Conservation (phyloP, 2,113 vertebrate species). For the Aegypius monachus region DNA sequence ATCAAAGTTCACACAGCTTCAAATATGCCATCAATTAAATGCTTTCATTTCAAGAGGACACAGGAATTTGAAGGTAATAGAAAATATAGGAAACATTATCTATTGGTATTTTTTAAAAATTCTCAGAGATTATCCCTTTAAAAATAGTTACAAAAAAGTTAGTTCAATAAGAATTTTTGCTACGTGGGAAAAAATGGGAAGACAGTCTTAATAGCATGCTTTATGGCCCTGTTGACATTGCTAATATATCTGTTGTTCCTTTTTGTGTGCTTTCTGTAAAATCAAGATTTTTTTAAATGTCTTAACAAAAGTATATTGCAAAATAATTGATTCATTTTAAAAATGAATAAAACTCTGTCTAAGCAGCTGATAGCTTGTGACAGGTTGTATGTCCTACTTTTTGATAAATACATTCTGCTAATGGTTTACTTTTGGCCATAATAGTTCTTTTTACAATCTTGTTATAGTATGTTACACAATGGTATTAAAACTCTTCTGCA, state of each 20-base stretch:
- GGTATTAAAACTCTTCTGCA: neutral
- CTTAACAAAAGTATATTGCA: neutral
- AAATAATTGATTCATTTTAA: neutral
- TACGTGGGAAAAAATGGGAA: neutral
- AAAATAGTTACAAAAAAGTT: neutral
- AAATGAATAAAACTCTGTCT: neutral
- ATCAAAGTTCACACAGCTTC: neutral
- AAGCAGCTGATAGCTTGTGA: neutral
- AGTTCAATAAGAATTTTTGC: neutral
- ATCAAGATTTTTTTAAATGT: neutral
- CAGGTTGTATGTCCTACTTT: neutral
- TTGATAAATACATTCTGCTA: neutral
- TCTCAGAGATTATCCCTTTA: neutral
- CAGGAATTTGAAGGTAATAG: neutral
- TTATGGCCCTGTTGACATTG: neutral
- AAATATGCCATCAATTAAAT: neutral
- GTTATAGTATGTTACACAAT: neutral
- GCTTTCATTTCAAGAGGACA: neutral
- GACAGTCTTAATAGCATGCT: neutral
- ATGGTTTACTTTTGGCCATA: neutral
- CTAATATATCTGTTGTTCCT: neutral
- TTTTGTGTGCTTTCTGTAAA: neutral
- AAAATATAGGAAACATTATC: neutral
- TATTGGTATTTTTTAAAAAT: neutral
- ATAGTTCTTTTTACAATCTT: neutral